A percentile compares a stretch with the other conserved stretches of the same genome.
These are phyloP conservation scores for Magallana angulata DNA, from an alignment of 1,140 invertebrate species.

Conservation along the genomic window DNA sequence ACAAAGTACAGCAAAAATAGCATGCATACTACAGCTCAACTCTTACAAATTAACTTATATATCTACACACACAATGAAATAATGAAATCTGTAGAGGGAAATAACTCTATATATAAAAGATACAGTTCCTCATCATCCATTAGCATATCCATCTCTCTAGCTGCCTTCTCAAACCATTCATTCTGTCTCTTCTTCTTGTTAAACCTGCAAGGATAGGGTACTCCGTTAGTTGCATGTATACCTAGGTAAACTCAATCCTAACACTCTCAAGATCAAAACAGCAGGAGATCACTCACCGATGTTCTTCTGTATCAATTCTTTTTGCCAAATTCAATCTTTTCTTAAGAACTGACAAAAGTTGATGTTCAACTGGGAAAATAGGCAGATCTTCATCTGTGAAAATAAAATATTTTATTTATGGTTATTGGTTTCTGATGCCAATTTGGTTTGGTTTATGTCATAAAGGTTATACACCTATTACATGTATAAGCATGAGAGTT, in stretches of 20 bases:
- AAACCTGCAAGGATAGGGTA: constrained; percentile 67
- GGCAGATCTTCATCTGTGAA: constrained; percentile 89
- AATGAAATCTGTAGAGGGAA: no score
- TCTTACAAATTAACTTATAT: no score
- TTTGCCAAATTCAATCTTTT: constrained; percentile 88
- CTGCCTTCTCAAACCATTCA: constrained; percentile 91
- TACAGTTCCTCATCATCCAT: constrained; percentile 88
- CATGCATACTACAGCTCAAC: no score
- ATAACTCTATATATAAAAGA: constrained; percentile 74
- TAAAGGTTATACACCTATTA: no score
- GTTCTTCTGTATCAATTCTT: constrained; percentile 84
- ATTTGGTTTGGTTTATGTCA: no score
- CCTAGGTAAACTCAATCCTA: no score
- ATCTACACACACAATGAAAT: neutral
- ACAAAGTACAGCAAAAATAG: no score
- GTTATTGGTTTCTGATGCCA: no score
- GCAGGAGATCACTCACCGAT: constrained; percentile 59
- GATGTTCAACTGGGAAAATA: constrained; percentile 88
- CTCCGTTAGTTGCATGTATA: no score
- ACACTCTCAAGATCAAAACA: no score
- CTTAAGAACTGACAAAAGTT: constrained; percentile 85
- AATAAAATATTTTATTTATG: neutral
- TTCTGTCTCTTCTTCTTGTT: constrained; percentile 85
- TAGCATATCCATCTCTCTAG: constrained; percentile 92
- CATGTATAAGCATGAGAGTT: no score